Conservation (phyloP, 2,113 vertebrate genomes). For the Petaurus breviceps region DNA sequence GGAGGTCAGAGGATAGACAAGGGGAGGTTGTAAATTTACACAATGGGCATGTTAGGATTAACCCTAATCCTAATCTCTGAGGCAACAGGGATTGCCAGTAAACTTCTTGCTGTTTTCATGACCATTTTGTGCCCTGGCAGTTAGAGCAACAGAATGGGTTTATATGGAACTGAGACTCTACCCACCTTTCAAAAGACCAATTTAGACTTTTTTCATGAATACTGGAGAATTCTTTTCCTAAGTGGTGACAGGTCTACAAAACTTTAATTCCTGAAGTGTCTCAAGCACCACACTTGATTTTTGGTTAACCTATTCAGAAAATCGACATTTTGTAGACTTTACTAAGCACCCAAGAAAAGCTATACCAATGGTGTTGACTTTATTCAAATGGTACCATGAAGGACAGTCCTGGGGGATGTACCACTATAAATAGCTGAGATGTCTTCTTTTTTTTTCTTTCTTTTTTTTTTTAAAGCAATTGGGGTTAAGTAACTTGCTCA, state of each 20-base stretch:
- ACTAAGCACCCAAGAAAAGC: background rate
- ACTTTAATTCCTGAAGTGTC: background rate
- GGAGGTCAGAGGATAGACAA: background rate
- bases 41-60: background rate
- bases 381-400: background rate
- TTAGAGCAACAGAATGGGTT: background rate
- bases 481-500: no score
- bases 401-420: background rate
- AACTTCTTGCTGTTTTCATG: background rate
- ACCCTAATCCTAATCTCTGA: background rate
- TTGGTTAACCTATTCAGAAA: background rate
- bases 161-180: background rate
- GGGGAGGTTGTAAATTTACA: background rate
- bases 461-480: no score
- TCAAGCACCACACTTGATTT: accelerated
- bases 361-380: background rate
- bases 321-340: background rate
- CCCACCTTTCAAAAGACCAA: background rate
- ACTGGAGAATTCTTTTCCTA: background rate
- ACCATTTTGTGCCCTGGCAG: background rate
- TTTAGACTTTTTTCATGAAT: background rate
- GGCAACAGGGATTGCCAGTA: background rate
- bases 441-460: no score
- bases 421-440: background rate
- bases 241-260: accelerated